phyloP scores from a whole-genome alignment of 2,113 vertebrate genomes.

The Ceyx melanurus region DNA sequence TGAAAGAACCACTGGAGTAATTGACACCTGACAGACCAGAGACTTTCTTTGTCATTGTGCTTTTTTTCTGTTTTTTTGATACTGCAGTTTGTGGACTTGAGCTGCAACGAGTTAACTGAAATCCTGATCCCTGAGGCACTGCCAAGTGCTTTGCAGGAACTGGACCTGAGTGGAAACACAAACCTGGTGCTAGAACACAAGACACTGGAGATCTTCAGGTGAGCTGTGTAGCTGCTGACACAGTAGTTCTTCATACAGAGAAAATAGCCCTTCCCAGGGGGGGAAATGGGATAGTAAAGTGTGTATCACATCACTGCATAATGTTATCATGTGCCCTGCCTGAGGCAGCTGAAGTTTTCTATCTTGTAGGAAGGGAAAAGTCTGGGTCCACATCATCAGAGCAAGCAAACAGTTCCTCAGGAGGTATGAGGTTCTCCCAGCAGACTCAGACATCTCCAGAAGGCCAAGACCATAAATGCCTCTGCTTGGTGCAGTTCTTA shows the following conservation, averaged over 20 bases:
- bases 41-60: constrained; percentile 22
- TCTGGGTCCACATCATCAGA: background rate
- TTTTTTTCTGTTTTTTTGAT: constrained; percentile 3
- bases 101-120: constrained; percentile 94
- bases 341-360: background rate
- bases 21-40: background rate
- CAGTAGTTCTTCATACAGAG: background rate
- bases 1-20: background rate
- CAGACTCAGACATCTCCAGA: background rate
- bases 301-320: background rate
- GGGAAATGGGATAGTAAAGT: background rate
- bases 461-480: background rate
- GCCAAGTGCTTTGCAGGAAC: constrained; percentile 87
- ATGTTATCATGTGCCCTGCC: background rate
- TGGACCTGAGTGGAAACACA: constrained; percentile 92
- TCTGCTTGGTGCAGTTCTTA: background rate
- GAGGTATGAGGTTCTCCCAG: background rate
- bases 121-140: constrained; percentile 89
- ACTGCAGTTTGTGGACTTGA: constrained; percentile 90
- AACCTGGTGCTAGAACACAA: constrained; percentile 92
- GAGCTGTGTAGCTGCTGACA: background rate
- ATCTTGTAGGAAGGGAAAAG: background rate
- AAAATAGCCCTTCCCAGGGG: background rate
- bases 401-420: background rate
- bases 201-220: constrained; percentile 96